phyloP scores from a whole-genome alignment of 2,113 vertebrate genomes.

The Symphodus melops region DNA sequence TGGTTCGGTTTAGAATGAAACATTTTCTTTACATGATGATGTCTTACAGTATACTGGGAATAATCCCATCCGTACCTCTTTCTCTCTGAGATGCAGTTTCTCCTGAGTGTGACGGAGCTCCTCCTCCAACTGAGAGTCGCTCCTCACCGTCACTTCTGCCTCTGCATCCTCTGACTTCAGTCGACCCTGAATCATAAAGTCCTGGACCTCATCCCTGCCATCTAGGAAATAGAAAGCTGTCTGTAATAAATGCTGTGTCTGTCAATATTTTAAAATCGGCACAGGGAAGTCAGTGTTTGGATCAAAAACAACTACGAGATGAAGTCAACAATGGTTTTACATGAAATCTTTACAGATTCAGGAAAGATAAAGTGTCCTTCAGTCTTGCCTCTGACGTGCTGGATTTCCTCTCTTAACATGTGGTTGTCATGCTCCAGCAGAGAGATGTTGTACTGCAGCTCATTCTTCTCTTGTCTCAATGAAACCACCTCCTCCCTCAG shows the following conservation, averaged over 20 bases:
- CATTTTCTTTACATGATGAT: neutral
- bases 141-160: conserved; percentile 17
- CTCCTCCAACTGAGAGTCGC: conserved; percentile 48
- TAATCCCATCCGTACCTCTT: conserved; percentile 67
- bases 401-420: conserved; percentile 70
- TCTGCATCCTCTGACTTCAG: conserved; percentile 38
- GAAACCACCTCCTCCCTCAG: conserved; percentile 66
- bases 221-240: conserved; percentile 43
- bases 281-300: neutral
- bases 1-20: neutral
- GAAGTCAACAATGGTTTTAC: no score
- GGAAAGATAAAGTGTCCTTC: neutral
- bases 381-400: conserved; percentile 64
- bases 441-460: conserved; percentile 74
- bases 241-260: neutral
- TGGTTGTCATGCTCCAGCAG: conserved; percentile 84
- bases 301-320: neutral
- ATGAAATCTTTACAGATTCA: no score
- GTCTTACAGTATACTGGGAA: neutral
- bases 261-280: neutral
- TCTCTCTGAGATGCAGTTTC: conserved; percentile 76
- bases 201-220: conserved; percentile 22
- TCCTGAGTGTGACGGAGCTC: conserved; percentile 71
- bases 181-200: conserved; percentile 23
- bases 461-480: conserved; percentile 63